These are phyloP conservation scores for Dasypus novemcinctus DNA, from an alignment of 2,113 vertebrate genomes.

Conservation along the genomic window DNA sequence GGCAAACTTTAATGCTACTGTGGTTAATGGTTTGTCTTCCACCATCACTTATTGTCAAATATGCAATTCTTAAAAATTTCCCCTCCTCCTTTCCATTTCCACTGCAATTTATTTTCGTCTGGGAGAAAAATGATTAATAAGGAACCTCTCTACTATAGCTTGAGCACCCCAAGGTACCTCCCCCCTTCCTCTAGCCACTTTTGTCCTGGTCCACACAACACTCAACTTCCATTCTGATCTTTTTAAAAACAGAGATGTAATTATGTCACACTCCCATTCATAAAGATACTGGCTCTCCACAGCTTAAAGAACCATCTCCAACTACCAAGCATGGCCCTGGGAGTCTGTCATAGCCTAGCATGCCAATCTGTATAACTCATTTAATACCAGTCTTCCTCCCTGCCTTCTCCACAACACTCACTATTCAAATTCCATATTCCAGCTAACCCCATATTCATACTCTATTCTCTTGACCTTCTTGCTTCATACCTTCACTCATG, in stretches of 20 bases:
- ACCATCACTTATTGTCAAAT: background rate
- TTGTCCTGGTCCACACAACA: background rate
- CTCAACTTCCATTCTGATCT: background rate
- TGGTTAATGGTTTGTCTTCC: background rate
- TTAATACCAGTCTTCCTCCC: background rate
- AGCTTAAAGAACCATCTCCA: background rate
- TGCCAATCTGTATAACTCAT: background rate
- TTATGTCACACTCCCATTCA: background rate
- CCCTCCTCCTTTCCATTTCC: background rate
- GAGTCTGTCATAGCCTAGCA: background rate
- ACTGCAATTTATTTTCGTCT: background rate
- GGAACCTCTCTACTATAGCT: background rate
- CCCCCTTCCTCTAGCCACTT: background rate
- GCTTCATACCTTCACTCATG: background rate
- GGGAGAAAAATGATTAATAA: background rate
- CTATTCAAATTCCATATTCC: background rate
- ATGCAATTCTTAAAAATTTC: background rate
- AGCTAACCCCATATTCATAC: background rate
- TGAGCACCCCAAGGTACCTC: background rate
- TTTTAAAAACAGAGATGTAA: background rate
- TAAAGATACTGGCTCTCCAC: background rate
- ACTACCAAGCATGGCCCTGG: fast-evolving
- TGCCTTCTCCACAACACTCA: background rate
- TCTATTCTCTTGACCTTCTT: background rate
- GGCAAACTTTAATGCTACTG: background rate